Conservation (phyloP, 2,888 invertebrate species). For the Diplolepis rosae region DNA sequence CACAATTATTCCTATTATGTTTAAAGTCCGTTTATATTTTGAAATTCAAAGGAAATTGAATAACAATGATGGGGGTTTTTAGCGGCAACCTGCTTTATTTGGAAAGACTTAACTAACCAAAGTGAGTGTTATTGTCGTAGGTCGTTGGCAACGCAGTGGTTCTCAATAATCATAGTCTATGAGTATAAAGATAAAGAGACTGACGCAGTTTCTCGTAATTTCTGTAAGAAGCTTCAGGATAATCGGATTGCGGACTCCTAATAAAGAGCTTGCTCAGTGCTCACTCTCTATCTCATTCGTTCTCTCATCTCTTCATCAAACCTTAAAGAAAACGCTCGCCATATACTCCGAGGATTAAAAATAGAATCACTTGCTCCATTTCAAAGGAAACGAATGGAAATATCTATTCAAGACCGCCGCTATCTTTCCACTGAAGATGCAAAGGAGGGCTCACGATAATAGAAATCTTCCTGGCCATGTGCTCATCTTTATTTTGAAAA, state of each 20-base stretch:
- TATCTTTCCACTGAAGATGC: conserved; percentile 42
- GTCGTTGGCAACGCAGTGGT: neutral
- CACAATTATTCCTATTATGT: too few relatives aligned
- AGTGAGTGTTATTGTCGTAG: neutral
- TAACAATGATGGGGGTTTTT: neutral
- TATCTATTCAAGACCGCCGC: conserved; percentile 33
- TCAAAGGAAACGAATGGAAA: conserved; percentile 47
- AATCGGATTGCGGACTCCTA: conserved; percentile 37
- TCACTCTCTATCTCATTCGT: conserved; percentile 29
- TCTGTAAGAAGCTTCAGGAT: conserved; percentile 40
- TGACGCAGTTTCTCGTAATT: conserved; percentile 33
- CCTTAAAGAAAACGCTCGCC: neutral
- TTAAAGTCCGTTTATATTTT: neutral
- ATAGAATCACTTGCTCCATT: conserved; percentile 38
- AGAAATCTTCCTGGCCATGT: conserved; percentile 26
- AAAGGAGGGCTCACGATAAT: conserved; percentile 10
- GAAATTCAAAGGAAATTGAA: neutral
- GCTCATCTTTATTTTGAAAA: conserved; percentile 17
- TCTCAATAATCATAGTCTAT: conserved; percentile 1
- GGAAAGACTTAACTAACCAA: neutral
- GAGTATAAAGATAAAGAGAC: neutral
- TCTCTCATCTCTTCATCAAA: conserved; percentile 24
- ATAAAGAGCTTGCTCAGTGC: conserved; percentile 35
- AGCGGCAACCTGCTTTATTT: neutral
- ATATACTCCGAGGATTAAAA: conserved; percentile 38